These are phyloP conservation scores for Melanotaenia boesemani DNA, from an alignment of 2,797 vertebrate species.

Conservation along the genomic window DNA sequence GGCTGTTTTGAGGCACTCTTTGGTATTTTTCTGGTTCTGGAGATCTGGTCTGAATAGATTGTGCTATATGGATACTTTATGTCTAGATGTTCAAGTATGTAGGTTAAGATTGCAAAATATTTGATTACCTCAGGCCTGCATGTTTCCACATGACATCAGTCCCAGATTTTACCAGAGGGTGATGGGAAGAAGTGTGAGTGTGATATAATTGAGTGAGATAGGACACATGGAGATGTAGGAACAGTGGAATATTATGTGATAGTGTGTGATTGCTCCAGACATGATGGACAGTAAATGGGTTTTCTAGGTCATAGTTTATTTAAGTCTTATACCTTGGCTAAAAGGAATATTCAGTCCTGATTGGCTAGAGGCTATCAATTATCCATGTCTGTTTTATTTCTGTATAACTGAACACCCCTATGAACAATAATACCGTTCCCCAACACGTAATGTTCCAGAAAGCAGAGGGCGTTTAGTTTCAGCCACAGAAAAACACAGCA, in stretches of 20 bases:
- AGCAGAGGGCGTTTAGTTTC: constrained; percentile 55
- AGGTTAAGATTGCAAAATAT: background rate
- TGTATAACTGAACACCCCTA: constrained; percentile 66
- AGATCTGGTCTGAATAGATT: background rate
- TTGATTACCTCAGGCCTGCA: background rate
- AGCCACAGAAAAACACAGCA: constrained; percentile 10
- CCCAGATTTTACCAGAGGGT: background rate
- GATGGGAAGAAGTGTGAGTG: background rate
- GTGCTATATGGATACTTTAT: background rate
- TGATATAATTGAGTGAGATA: constrained; percentile 14
- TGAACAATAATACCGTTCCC: constrained; percentile 62
- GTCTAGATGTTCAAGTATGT: background rate
- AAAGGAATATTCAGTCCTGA: constrained; percentile 70
- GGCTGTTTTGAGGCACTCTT: background rate
- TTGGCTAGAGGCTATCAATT: constrained; percentile 73
- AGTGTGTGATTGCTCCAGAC: constrained; percentile 8
- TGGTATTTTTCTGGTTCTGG: background rate
- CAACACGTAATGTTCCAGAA: constrained; percentile 62
- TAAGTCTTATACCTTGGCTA: constrained; percentile 62
- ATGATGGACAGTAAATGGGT: constrained; percentile 51
- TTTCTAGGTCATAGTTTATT: constrained; percentile 72
- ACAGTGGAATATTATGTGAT: background rate
- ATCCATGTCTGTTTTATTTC: constrained; percentile 76
- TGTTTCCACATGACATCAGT: background rate
- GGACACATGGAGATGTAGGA: constrained; percentile 9